Evolutionary conservation across 30 jellyfish, hydroid and myxozoan genomes (phyloP).

Genomic region (Rhopilema esculentum): DNA sequence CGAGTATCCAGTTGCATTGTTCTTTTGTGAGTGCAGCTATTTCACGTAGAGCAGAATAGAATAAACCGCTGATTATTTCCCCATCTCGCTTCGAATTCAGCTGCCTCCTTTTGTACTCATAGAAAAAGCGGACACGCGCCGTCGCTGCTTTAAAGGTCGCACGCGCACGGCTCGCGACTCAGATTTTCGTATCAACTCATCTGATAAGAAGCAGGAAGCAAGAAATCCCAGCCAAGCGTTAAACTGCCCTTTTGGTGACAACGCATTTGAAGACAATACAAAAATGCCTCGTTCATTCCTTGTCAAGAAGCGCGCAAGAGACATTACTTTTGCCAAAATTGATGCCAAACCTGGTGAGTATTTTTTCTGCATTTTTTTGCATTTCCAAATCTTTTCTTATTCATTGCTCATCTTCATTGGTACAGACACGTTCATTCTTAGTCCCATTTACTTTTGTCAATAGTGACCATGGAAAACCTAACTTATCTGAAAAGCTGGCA

Average conservation of each 20-base stretch:
- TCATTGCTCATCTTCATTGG: background rate
- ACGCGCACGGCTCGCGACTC: constrained; percentile 90
- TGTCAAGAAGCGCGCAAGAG: constrained; percentile 56
- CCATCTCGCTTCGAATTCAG: constrained; percentile 46
- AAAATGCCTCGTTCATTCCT: constrained; percentile 85
- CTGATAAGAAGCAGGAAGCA: constrained; percentile 33
- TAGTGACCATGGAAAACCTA: background rate
- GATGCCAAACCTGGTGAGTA: constrained; percentile 52
- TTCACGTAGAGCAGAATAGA: constrained; percentile 67
- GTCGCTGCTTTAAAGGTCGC: constrained; percentile 66
- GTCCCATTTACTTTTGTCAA: background rate
- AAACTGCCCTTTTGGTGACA: constrained; percentile 7
- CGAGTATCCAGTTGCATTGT: constrained; percentile 60
- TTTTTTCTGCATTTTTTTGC: background rate
- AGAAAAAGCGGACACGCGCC: constrained; percentile 81
- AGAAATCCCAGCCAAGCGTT: constrained; percentile 46
- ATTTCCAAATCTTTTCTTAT: background rate
- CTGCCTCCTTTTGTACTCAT: constrained; percentile 75
- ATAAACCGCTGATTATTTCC: constrained; percentile 44
- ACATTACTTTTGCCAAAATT: constrained; percentile 7
- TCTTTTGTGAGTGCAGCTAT: constrained; percentile 50
- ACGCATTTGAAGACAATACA: background rate
- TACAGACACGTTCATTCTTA: background rate
- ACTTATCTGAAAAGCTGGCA: background rate
- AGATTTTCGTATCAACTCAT: constrained; percentile 47